Evolutionary conservation across 2,888 invertebrate species (phyloP).

Genomic region (Chloromyia formosa): DNA sequence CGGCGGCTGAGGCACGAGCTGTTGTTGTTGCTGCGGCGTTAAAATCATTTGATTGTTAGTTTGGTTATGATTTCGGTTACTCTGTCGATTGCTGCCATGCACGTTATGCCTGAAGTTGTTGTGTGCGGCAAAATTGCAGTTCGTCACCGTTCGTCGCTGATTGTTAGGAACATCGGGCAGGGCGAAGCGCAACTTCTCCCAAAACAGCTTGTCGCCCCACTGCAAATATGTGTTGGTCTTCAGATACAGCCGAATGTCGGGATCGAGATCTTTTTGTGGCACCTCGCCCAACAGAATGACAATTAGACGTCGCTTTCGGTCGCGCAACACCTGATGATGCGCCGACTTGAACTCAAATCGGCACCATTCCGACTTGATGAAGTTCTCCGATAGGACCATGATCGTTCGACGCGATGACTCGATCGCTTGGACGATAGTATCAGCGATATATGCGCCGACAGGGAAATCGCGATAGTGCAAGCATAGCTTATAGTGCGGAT

Average conservation of each 20-base stretch:
- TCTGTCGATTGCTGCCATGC: constrained; percentile 58
- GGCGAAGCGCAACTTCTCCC: constrained; percentile 93
- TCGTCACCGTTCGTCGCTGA: constrained; percentile 61
- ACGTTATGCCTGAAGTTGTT: constrained; percentile 45
- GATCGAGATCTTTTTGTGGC: constrained; percentile 87
- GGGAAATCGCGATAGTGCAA: constrained; percentile 92
- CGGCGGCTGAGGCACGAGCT: constrained; percentile 47
- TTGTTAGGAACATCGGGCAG: constrained; percentile 78
- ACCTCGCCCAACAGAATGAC: constrained; percentile 91
- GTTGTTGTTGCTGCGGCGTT: constrained; percentile 24
- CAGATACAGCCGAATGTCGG: constrained; percentile 87
- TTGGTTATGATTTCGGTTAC: constrained; percentile 43
- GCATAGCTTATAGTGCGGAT: constrained; percentile 84
- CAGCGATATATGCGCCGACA: constrained; percentile 86
- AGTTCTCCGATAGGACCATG: constrained; percentile 91
- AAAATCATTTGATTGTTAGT: constrained; percentile 62
- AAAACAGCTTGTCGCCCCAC: constrained; percentile 94
- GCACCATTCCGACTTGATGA: constrained; percentile 94
- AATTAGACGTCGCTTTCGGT: constrained; percentile 86
- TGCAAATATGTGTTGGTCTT: constrained; percentile 91
- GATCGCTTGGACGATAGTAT: constrained; percentile 92
- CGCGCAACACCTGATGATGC: constrained; percentile 87
- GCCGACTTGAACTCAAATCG: constrained; percentile 95
- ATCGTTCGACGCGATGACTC: constrained; percentile 91
- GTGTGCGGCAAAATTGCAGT: constrained; percentile 62